Conservation (phyloP, 2,888 invertebrate species). For the Conistra vaccinii region DNA sequence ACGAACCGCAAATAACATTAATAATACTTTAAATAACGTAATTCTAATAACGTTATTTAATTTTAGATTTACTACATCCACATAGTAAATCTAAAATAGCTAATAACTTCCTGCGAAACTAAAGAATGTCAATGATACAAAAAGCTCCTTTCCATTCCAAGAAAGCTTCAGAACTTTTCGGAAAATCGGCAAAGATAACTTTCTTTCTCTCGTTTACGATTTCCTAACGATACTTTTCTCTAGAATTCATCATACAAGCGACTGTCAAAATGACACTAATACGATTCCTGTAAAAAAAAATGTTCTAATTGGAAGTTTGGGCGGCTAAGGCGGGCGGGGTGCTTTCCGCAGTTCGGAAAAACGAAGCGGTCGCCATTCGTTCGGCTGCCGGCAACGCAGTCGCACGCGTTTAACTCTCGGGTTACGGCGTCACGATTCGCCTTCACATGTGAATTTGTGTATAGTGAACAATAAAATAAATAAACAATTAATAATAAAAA, state of each 20-base stretch:
- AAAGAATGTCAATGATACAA: constrained; percentile 43
- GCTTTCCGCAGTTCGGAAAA: constrained; percentile 83
- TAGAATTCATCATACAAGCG: constrained; percentile 65
- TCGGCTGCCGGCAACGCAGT: constrained; percentile 75
- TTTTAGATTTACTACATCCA: constrained; percentile 43
- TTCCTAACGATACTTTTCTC: constrained; percentile 52
- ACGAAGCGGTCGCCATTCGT: constrained; percentile 74
- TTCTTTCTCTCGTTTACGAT: constrained; percentile 47
- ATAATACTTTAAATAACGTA: constrained; percentile 6
- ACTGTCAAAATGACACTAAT: constrained; percentile 73
- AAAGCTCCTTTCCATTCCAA: constrained; percentile 34
- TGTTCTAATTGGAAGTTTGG: constrained; percentile 78
- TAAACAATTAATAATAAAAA: constrained; percentile 37
- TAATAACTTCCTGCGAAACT: constrained; percentile 46
- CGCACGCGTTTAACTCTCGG: constrained; percentile 75
- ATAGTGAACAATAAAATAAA: constrained; percentile 47
- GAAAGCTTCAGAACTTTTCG: constrained; percentile 28
- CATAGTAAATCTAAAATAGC: constrained; percentile 53
- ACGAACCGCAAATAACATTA: constrained; percentile 11
- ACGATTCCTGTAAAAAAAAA: constrained; percentile 76
- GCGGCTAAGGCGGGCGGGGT: constrained; percentile 80
- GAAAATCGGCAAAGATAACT: constrained; percentile 28
- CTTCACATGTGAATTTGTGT: constrained; percentile 54
- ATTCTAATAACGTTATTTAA: constrained; percentile 27
- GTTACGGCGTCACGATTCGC: constrained; percentile 37